phyloP scores from a whole-genome alignment of 2,113 vertebrate genomes.

The Carollia perspicillata region DNA sequence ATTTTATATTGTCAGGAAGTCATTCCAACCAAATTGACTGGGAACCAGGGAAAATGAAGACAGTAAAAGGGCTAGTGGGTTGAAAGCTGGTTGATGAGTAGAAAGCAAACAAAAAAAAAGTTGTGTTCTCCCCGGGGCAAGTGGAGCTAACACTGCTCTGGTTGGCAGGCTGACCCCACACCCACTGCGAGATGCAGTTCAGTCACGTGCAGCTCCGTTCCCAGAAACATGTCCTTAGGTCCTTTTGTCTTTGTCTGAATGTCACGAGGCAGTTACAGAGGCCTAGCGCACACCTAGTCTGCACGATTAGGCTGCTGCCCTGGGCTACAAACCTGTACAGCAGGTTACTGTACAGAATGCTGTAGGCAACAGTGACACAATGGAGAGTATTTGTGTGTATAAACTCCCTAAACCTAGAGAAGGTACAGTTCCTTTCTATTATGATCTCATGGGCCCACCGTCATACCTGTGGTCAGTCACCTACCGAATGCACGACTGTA shows the following conservation, averaged over 20 bases:
- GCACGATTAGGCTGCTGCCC: background rate
- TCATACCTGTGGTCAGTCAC: background rate
- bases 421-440: background rate
- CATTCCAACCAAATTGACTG: background rate
- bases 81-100: background rate
- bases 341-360: background rate
- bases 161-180: background rate
- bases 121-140: background rate
- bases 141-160: background rate
- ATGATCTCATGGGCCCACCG: background rate
- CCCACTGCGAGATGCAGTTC: background rate
- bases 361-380: background rate
- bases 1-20: background rate
- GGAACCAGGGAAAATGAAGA: background rate
- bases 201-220: background rate
- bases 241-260: background rate
- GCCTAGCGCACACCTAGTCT: background rate
- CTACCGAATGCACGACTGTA: background rate
- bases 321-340: background rate
- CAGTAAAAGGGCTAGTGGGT: background rate
- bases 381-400: background rate
- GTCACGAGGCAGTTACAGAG: background rate
- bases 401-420: background rate
- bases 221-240: background rate
- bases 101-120: background rate